phyloP scores from a whole-genome alignment of 30 jellyfish, hydroid and myxozoan species.

The Rhopilema esculentum region DNA sequence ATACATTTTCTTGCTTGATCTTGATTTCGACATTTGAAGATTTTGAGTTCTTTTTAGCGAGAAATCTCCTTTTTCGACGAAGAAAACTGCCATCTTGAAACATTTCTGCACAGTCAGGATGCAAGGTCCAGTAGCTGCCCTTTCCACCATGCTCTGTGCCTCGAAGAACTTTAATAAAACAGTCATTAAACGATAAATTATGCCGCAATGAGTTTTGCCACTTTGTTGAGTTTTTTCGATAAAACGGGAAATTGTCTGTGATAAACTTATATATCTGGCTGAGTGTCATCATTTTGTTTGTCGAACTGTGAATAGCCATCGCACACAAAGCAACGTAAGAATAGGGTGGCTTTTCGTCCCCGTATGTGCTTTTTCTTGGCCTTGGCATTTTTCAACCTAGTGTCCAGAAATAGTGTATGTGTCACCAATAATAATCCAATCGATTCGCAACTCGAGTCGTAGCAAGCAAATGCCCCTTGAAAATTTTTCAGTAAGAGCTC shows the following conservation, averaged over 20 bases:
- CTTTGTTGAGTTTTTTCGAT: constrained; percentile 82
- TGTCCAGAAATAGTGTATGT: background rate
- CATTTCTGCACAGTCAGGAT: constrained; percentile 93
- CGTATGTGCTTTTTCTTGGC: constrained; percentile 92
- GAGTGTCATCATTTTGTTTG: constrained; percentile 92
- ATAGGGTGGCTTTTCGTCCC: constrained; percentile 96
- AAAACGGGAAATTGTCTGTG: constrained; percentile 93
- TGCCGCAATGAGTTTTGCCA: constrained; percentile 99
- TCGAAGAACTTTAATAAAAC: constrained; percentile 92
- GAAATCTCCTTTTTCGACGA: constrained; percentile 89
- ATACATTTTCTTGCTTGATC: constrained; percentile 14
- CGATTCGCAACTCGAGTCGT: background rate
- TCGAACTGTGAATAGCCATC: constrained; percentile 97
- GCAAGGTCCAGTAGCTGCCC: constrained; percentile 98
- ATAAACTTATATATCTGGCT: constrained; percentile 91
- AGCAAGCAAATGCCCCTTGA: background rate
- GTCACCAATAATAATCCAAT: background rate
- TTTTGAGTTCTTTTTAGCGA: constrained; percentile 61
- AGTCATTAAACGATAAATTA: constrained; percentile 92
- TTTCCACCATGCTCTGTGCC: constrained; percentile 97
- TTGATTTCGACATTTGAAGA: constrained; percentile 5
- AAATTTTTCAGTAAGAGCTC: too few species aligned
- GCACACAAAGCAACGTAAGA: constrained; percentile 98
- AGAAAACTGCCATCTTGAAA: constrained; percentile 94
- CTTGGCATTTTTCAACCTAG: constrained; percentile 83